Evolutionary conservation across 2,113 vertebrate genomes (phyloP).

Genomic region (Bubo scandiacus): DNA sequence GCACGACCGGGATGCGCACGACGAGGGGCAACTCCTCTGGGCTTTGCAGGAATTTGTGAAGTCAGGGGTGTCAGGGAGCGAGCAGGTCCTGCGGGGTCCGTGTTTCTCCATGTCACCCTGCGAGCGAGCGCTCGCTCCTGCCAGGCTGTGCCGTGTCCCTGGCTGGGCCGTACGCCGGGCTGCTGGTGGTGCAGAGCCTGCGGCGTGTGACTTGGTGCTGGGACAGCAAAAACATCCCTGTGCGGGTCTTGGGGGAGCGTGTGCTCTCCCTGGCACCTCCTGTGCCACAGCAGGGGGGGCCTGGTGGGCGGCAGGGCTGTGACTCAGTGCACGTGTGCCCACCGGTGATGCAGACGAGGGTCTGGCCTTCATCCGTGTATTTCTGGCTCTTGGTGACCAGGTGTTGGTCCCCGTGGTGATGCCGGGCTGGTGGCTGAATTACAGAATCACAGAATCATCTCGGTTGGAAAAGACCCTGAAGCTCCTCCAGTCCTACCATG

Average conservation of each 20-base stretch:
- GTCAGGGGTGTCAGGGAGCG: not conserved
- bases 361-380: rapidly evolving
- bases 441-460: too few species aligned
- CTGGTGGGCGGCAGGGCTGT: rapidly evolving
- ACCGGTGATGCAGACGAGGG: rapidly evolving
- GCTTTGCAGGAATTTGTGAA: rapidly evolving
- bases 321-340: rapidly evolving
- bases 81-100: too few species aligned
- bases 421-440: not conserved
- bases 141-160: rapidly evolving
- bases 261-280: not conserved
- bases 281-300: rapidly evolving
- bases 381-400: not conserved
- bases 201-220: rapidly evolving
- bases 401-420: rapidly evolving
- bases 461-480: too few species aligned
- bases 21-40: not conserved
- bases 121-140: not conserved
- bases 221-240: not conserved
- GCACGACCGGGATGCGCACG: not conserved
- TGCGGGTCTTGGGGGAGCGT: not conserved
- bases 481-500: too few species aligned
- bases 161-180: rapidly evolving
- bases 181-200: not conserved
- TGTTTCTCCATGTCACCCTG: not conserved